Percentiles rank a stretch among this genome's conserved stretches.
Evolutionary conservation across 2,113 vertebrate species (phyloP).

Genomic region (Leptocoma aspasia): DNA sequence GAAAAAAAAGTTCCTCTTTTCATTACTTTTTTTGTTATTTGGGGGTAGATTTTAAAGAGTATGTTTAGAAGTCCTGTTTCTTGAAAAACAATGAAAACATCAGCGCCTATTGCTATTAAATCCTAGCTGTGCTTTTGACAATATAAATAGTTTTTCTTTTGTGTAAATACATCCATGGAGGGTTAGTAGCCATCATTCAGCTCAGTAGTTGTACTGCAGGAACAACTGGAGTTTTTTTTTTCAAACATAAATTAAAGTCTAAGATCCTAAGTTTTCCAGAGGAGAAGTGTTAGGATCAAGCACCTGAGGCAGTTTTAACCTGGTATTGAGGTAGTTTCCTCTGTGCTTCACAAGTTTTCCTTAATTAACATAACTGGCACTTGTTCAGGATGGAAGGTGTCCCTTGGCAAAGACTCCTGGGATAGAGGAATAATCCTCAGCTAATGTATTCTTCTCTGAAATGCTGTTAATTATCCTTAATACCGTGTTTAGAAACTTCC

Average conservation of each 20-base stretch:
- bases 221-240: background rate
- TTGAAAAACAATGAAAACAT: background rate
- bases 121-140: background rate
- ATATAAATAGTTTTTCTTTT: background rate
- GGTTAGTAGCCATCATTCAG: background rate
- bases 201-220: background rate
- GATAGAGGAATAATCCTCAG: background rate
- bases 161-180: background rate
- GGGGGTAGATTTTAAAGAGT: background rate
- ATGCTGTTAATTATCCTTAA: constrained; percentile 44
- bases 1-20: background rate
- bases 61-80: background rate
- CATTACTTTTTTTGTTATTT: background rate
- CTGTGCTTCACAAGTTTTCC: constrained; percentile 30
- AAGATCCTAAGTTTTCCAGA: background rate
- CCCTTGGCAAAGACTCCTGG: constrained; percentile 19
- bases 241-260: background rate
- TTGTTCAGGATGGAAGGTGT: constrained; percentile 4
- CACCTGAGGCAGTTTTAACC: background rate
- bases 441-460: constrained; percentile 8
- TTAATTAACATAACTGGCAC: constrained; percentile 43
- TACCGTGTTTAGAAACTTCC: constrained; percentile 9
- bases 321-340: background rate
- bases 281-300: background rate
- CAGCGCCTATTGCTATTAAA: background rate